Percentiles rank a stretch among this genome's conserved stretches.
phyloP scores from a whole-genome alignment of 2,888 invertebrate species.

The Formica aserva region DNA sequence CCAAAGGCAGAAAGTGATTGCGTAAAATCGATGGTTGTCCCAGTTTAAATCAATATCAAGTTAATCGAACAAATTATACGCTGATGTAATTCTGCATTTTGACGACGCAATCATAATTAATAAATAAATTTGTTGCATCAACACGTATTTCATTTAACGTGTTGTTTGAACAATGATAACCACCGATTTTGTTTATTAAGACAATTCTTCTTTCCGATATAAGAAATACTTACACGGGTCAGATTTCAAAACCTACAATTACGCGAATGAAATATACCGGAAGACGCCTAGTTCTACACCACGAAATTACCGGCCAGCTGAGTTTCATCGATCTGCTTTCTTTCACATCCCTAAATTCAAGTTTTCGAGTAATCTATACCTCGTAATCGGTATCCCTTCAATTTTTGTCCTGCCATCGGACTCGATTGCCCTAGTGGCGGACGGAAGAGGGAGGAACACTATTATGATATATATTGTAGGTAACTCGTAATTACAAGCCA shows the following conservation, averaged over 20 bases:
- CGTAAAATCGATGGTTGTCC: not conserved
- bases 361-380: constrained; percentile 36
- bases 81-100: not conserved
- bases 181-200: not conserved
- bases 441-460: constrained; percentile 25
- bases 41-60: constrained; percentile 4
- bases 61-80: not conserved
- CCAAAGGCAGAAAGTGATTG: not conserved
- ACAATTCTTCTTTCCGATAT: not conserved
- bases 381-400: constrained; percentile 53
- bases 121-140: not conserved
- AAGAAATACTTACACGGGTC: not conserved
- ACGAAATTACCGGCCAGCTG: constrained; percentile 72
- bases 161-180: not conserved
- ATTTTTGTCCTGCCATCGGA: constrained; percentile 60
- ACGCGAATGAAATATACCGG: constrained; percentile 18
- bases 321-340: constrained; percentile 54
- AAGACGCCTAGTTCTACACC: constrained; percentile 20
- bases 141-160: not conserved
- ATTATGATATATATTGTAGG: constrained; percentile 58
- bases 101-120: not conserved
- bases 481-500: constrained; percentile 75
- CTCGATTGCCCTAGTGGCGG: constrained; percentile 43
- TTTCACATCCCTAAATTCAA: constrained; percentile 34
- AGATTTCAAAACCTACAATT: constrained; percentile 12